Evolutionary conservation across 2,888 invertebrate genomes (phyloP), one percentile per base, ranked within the genome.

Genomic region (Dioctria rufipes): DNA sequence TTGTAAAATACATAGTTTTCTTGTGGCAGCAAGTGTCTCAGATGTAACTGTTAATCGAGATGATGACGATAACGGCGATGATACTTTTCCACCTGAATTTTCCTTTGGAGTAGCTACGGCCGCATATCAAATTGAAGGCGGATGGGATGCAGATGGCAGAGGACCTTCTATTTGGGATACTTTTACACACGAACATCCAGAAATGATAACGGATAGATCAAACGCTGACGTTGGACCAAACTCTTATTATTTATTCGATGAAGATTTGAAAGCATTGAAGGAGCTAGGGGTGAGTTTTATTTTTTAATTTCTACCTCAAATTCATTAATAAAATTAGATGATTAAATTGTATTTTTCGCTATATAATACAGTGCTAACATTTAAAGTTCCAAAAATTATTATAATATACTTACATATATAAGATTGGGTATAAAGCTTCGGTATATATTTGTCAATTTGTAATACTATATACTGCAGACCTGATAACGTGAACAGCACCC

Each of bases 221-320:
- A 92, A 89, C 65, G 92, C 91, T 0, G 92, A 93, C 84, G 86
- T 92, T 2, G 91, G 92, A 0, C 91, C 92, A 83, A 91, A 93
- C 86, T 91, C 92, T 5, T 93, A 92, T 86, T 90, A 92, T 86
- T 89, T 89, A 81, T 92, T 91, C 85, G 88, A 90, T 84, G 89
- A 91, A 81, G 93, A 93, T 85, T 89, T 93, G 3, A 84, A 89
- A 65, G 87, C 91, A 39, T 84, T 93, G 13, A 91, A 90, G 83
- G 85, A 90, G 40, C 85, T 92, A 3, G 91, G 91, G 67, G 91
- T 91, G 80, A 75, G 42, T 69, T 61, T 42, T 37, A 39, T 61
- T 4, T 3, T 5, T 2, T 54, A 25, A 25, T 25, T 25, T 25
- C 0, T 25, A 25, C 25, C 25, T 25, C 25, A 25, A 25, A 25